These are phyloP conservation scores for Plebejus argus DNA, from an alignment of 2,888 invertebrate genomes.

Conservation along the genomic window DNA sequence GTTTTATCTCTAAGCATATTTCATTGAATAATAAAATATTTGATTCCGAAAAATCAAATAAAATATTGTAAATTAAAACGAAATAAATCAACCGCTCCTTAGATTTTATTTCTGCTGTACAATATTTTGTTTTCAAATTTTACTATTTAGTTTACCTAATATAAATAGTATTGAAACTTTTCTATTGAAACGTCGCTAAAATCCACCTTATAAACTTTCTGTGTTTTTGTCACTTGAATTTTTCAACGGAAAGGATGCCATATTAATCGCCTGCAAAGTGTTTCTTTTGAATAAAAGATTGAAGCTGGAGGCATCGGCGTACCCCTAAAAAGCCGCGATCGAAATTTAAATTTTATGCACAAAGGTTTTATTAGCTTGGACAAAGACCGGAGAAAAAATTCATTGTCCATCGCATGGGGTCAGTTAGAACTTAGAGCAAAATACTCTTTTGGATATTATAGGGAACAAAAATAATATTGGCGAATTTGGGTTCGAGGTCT, in stretches of 20 bases:
- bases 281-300: conserved; percentile 19
- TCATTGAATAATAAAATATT: too few species aligned
- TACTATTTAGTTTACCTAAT: too few species aligned
- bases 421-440: conserved; percentile 44
- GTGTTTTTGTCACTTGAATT: neutral
- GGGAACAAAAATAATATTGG: neutral
- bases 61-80: too few species aligned
- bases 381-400: conserved; percentile 49
- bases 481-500: too few species aligned
- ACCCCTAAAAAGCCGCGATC: conserved; percentile 32
- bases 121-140: too few species aligned
- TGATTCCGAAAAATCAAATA: too few species aligned
- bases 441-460: neutral
- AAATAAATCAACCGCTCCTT: too few species aligned
- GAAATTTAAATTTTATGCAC: conserved; percentile 37
- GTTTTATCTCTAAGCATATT: too few species aligned
- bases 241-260: neutral
- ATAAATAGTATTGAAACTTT: too few species aligned
- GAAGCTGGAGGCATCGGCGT: conserved; percentile 17
- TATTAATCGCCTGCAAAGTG: conserved; percentile 17
- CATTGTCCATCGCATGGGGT: conserved; percentile 58
- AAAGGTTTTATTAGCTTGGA: conserved; percentile 48
- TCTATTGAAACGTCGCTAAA: neutral
- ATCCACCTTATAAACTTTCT: neutral
- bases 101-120: too few species aligned